Evolutionary conservation across 2,888 invertebrate genomes (phyloP).

Genomic region (Cerastis leucographa): DNA sequence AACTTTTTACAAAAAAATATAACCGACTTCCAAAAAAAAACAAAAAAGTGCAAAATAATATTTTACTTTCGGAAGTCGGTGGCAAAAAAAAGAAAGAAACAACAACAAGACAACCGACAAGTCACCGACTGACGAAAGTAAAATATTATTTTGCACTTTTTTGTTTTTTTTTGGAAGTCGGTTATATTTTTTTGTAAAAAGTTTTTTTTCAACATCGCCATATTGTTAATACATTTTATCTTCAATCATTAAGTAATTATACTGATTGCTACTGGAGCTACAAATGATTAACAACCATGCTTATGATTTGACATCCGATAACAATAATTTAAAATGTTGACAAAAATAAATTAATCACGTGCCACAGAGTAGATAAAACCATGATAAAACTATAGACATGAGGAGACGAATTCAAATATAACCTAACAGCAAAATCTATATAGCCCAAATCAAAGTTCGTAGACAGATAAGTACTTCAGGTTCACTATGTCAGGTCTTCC

Average conservation of each 20-base stretch:
- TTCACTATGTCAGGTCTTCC: slow-evolving; percentile 67
- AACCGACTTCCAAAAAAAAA: too few relatives aligned
- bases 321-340: background rate
- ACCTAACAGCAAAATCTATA: slow-evolving; percentile 16
- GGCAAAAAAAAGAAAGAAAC: too few relatives aligned
- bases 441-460: slow-evolving; percentile 53
- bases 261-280: slow-evolving; percentile 17
- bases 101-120: too few relatives aligned
- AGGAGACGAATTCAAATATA: slow-evolving; percentile 8
- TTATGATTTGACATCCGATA: slow-evolving; percentile 13
- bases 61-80: too few relatives aligned
- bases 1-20: too few relatives aligned
- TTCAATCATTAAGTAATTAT: slow-evolving; percentile 10
- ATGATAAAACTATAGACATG: background rate
- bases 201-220: background rate
- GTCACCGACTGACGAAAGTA: too few relatives aligned
- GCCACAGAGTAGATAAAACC: background rate
- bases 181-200: too few relatives aligned
- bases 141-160: too few relatives aligned
- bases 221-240: slow-evolving; percentile 3
- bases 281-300: slow-evolving; percentile 16
- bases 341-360: background rate
- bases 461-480: slow-evolving; percentile 64
- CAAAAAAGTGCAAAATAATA: too few relatives aligned
- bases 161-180: too few relatives aligned